Evolutionary conservation across 2,888 invertebrate species (phyloP), one percentile per base, ranked within the genome.

Genomic region (Drosophila meridiana): DNA sequence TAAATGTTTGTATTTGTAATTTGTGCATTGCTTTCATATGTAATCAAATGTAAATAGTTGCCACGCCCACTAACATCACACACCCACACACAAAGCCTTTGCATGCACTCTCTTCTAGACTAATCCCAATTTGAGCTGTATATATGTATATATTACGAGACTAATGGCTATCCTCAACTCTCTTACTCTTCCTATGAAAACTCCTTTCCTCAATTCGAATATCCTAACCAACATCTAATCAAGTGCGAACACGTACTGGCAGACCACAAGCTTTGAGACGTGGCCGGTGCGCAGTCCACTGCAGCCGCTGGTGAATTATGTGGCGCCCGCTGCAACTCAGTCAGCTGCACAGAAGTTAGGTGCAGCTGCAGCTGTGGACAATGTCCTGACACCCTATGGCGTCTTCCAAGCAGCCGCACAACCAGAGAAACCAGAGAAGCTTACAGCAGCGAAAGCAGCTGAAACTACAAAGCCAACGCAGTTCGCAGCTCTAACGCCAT

Each of bases 221-320:
- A 63, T 73, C 53, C 68, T 60, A 55, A 73, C 55, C 52, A 61
- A 43, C 30, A 60, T 40, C 4, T 66, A 56, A 70, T 30, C 45
- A 61, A 89, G 90, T 75, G 71, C 65, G 50, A 57, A 30, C 68
- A 53, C 76, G 32, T 80, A 76, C 66, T 92, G 93, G 92, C 89
- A 87, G 77, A 89, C 90, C 59, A 72, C 91, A 66, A 91, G 85
- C 72, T 58, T 92, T 42, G 87, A 90, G 69, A 69, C 83, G 55
- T 93, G 93, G 93, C 92, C 92, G 47, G 73, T 82, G 42, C 73
- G 71, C 59, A 57, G 60, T 65, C 62, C 66, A 26, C 65, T 76
- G 26, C 75, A 62, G 32, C 62, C 69, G 2, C 50, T 68, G 45
- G 47, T 70, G 36, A 66, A 62, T 36, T 68, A 66, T 62, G 53